Conservation (phyloP, 2,113 vertebrate genomes). For the Neolamprologus caudopunctatus region DNA sequence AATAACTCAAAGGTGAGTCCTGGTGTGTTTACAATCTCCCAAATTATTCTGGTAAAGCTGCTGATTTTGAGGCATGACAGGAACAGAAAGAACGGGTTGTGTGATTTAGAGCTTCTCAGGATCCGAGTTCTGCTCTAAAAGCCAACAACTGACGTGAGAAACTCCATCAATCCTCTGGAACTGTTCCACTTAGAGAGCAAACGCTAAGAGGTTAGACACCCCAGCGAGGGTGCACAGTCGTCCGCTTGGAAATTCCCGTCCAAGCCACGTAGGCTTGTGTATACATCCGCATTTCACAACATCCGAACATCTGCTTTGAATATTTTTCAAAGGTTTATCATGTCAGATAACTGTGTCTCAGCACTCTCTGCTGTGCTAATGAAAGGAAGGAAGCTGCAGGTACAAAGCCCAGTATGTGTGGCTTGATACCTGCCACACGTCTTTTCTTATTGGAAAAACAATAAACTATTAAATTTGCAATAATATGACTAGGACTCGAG, state of each 20-base stretch:
- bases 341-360: not conserved
- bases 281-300: not conserved
- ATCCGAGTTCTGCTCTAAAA: not conserved
- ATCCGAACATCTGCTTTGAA: not conserved
- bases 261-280: not conserved
- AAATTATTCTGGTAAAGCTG: constrained; percentile 26
- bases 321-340: not conserved
- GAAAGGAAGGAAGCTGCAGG: not conserved
- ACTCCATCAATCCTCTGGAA: constrained; percentile 44
- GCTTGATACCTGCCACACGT: not conserved
- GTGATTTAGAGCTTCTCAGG: constrained; percentile 4
- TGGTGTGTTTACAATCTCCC: constrained; percentile 5
- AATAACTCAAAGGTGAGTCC: not conserved
- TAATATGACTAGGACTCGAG: not conserved
- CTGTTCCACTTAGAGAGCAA: constrained; percentile 28
- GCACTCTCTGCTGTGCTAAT: not conserved
- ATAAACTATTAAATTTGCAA: not conserved
- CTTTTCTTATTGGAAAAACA: not conserved
- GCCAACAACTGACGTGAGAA: constrained; percentile 7
- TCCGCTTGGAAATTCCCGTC: not conserved
- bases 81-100: not conserved
- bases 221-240: not conserved
- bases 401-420: not conserved
- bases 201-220: constrained; percentile 4
- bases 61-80: constrained; percentile 19